A percentile compares a stretch with the other conserved stretches of the same genome.
These are phyloP conservation scores for Thereuonema tuberculata DNA, from an alignment of 1,140 invertebrate genomes.

Conservation along the genomic window DNA sequence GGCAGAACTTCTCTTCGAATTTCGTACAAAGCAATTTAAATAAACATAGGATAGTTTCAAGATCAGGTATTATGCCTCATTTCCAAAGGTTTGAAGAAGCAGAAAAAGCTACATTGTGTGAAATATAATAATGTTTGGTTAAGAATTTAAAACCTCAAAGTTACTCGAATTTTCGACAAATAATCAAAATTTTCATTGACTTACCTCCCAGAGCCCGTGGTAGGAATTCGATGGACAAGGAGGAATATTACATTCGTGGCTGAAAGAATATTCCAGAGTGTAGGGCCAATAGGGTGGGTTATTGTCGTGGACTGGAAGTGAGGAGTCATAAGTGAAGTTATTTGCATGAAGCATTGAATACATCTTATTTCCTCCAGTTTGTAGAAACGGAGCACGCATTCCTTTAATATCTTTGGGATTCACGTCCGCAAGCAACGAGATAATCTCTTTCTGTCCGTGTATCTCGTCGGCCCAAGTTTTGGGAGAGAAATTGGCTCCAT, in stretches of 20 bases:
- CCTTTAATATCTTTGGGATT: constrained; percentile 39
- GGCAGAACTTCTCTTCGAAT: too few species aligned
- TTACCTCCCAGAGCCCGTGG: constrained; percentile 48
- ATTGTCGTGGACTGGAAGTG: constrained; percentile 67
- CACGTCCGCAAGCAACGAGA: constrained; percentile 63
- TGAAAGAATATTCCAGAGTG: constrained; percentile 77
- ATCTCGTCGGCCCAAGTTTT: constrained; percentile 87
- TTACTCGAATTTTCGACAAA: too few species aligned
- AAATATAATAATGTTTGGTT: too few species aligned
- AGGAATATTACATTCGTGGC: constrained; percentile 89
- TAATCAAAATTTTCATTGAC: too few species aligned
- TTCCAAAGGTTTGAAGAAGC: too few species aligned
- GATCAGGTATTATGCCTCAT: too few species aligned
- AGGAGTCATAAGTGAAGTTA: constrained; percentile 30
- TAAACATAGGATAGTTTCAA: too few species aligned
- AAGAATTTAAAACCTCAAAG: too few species aligned
- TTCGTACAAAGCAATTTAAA: too few species aligned
- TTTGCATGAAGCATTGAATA: constrained; percentile 25
- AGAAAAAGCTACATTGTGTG: too few species aligned
- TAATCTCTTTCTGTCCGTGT: constrained; percentile 73
- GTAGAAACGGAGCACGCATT: constrained; percentile 30
- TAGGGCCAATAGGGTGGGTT: constrained; percentile 82
- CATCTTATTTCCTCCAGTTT: constrained; percentile 29
- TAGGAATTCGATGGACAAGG: constrained; percentile 64
- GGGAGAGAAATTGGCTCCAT: constrained; percentile 82